These are phyloP conservation scores for Cassiopea xamachana DNA, from an alignment of 30 jellyfish, hydroid and myxozoan species.

Conservation along the genomic window DNA sequence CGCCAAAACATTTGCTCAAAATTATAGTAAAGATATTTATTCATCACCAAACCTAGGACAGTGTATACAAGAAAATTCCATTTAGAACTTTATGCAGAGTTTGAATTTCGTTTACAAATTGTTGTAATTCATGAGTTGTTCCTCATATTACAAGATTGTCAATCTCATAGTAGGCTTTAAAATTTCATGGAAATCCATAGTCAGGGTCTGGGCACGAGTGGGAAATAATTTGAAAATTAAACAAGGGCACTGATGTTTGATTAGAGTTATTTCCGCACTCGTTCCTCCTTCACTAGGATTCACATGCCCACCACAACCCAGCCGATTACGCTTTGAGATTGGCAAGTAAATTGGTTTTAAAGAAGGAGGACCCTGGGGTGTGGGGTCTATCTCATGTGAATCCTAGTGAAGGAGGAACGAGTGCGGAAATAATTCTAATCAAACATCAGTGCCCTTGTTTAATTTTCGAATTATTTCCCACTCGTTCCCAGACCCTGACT, in stretches of 20 bases:
- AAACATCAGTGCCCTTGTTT: conserved; percentile 23
- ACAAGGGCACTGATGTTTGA: conserved; percentile 30
- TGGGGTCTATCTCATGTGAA: conserved; percentile 39
- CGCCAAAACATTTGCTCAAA: conserved; percentile 47
- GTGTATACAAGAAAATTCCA: conserved; percentile 26
- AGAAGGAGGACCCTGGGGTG: conserved; percentile 20
- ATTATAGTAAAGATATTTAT: conserved; percentile 33
- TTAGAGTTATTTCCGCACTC: conserved; percentile 38
- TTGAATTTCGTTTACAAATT: background rate
- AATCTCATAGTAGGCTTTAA: conserved; percentile 38
- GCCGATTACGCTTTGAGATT: conserved; percentile 3
- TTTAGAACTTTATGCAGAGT: background rate
- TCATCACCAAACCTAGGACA: conserved; percentile 18
- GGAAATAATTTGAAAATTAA: conserved; percentile 4
- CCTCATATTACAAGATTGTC: conserved; percentile 8
- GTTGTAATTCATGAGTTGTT: background rate
- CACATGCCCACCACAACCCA: conserved; percentile 50
- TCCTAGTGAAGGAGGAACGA: conserved; percentile 41
- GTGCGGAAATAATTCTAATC: conserved; percentile 41
- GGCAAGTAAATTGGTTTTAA: conserved; percentile 11
- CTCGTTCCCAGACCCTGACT: background rate
- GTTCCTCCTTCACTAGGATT: conserved; percentile 31
- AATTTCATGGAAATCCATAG: conserved; percentile 26
- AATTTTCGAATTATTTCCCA: conserved; percentile 7
- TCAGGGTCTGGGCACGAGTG: conserved; percentile 40